Conservation (phyloP, 2,113 vertebrate species). For the Thamnophis sirtalis region DNA sequence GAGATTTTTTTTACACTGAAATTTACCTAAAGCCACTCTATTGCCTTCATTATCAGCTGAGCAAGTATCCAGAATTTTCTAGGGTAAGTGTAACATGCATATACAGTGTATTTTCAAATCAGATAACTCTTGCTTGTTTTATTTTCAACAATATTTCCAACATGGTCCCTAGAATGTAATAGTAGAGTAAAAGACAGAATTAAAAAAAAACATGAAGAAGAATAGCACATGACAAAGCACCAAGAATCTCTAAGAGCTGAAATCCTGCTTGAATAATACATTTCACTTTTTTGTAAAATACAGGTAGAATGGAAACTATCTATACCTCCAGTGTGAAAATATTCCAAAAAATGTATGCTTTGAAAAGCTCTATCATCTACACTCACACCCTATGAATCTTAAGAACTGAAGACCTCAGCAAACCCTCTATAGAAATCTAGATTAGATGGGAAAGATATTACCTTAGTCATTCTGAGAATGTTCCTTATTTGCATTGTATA, state of each 20-base stretch:
- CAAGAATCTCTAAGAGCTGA: not conserved
- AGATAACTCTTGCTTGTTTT: not conserved
- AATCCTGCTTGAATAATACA: not conserved
- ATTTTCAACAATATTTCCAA: not conserved
- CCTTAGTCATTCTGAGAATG: not conserved
- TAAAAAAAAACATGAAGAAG: not conserved
- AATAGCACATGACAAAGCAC: not conserved
- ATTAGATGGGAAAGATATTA: not conserved
- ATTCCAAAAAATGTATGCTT: not conserved
- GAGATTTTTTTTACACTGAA: too few species aligned
- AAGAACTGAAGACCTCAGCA: not conserved
- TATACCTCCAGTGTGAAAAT: not conserved
- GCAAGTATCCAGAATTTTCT: not conserved
- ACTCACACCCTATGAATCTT: not conserved
- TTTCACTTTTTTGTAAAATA: not conserved
- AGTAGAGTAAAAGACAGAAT: not conserved
- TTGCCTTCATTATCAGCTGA: not conserved
- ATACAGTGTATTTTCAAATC: not conserved
- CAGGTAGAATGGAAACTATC: not conserved
- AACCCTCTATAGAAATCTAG: not conserved
- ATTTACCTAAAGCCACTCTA: not conserved
- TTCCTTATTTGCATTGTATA: not conserved
- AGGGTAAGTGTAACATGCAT: not conserved
- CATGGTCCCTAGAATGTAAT: not conserved
- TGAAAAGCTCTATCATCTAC: not conserved